Base-by-base conservation (phyloP, 35 echinoderm and acorn worm genomes). In the Lytechinus pictus region DNA sequence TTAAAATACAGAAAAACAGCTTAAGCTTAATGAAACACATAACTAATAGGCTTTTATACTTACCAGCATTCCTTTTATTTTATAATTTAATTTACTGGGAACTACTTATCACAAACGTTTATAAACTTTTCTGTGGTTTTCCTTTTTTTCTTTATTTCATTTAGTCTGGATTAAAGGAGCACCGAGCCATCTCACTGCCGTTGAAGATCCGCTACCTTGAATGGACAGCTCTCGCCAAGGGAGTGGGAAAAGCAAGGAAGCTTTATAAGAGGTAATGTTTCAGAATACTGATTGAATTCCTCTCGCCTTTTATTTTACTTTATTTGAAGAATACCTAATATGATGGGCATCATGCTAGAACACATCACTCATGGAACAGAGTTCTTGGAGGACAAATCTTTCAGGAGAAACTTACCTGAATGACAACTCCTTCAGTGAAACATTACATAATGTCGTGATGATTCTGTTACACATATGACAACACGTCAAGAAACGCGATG, bases 121-220 rank as follows among this genome's bases (percentile, higher is more conserved):
- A 44, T 44, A 44, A 44, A 44, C 33, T 2, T 44, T 44, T 44
- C 33, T 44, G 33, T 44, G 33, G 33, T 44, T 44, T n/a, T 44
- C 33, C 33, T 44, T 44, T 44, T 0, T 1, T 44, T 1, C 2
- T 2, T 44, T 1, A 44, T 96, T 52, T 86, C 13, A 9, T 27
- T 10, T 94, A 98, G 97, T 92, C 79, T 92, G 97, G 94, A 27
- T 94, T 97, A 11, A 96, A 95, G 11, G 96, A 98, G 87, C 96
- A 97, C 14, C 61, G 72, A 13, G 72, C 89, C 0, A 55, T 98
- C 11, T 89, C 97, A 4, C 9, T 96, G 54, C 95, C 95, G 2
- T 55, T 98, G 55, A 97, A 97, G 96, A 94, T 96, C 57, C 61
- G 94, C 53, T 99, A 99, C 72, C 61, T 99, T 51, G 96, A 97